Evolutionary conservation across 1,140 invertebrate genomes (phyloP).

Genomic region (Neotoxoptera formosana): DNA sequence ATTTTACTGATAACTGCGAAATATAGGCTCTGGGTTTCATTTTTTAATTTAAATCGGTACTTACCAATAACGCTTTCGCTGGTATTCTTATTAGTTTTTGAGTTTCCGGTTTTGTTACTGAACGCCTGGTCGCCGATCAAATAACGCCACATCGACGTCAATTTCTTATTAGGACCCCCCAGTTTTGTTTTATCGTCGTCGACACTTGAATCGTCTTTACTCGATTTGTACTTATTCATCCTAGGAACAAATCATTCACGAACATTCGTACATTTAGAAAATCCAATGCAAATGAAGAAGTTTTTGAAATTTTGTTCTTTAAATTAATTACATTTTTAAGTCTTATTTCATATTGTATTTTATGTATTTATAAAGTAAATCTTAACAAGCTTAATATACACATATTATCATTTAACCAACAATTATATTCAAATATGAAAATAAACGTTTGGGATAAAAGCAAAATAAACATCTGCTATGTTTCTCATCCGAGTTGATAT

Average conservation of each 20-base stretch:
- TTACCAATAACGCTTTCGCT: slow-evolving; percentile 36
- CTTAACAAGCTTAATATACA: background rate
- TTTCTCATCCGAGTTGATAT: background rate
- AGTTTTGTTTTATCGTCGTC: slow-evolving; percentile 20
- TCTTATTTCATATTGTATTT: background rate
- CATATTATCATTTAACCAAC: background rate
- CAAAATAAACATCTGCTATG: background rate
- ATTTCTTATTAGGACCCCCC: slow-evolving; percentile 5
- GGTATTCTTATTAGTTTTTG: slow-evolving; percentile 1
- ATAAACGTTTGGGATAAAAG: background rate
- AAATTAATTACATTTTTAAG: background rate
- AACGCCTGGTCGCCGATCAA: slow-evolving; percentile 33
- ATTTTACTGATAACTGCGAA: background rate
- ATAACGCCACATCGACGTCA: slow-evolving; percentile 20
- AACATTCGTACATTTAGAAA: background rate
- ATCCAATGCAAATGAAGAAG: background rate
- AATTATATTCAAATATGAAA: background rate
- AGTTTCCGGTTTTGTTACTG: background rate
- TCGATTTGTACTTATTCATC: slow-evolving; percentile 9
- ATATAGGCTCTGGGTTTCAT: background rate
- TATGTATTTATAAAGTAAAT: background rate
- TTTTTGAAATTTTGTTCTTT: background rate
- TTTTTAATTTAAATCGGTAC: background rate
- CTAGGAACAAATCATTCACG: background rate
- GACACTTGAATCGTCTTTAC: background rate